Evolutionary conservation across 2,113 vertebrate species (phyloP).

Genomic region (Recurvirostra avosetta): DNA sequence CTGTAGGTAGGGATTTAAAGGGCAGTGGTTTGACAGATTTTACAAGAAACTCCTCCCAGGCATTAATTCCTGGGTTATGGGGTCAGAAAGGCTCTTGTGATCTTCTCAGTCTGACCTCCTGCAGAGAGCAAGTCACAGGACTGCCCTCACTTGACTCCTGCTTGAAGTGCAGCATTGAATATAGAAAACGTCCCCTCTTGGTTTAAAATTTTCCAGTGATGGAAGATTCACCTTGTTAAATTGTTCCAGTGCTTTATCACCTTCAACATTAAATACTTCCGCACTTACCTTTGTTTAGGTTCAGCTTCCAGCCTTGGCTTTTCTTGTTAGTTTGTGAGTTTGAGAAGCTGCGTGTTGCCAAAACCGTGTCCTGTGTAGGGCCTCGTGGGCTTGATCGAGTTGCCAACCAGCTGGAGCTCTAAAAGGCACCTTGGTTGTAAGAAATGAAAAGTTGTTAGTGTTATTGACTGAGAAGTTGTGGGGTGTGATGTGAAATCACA

Average conservation of each 20-base stretch:
- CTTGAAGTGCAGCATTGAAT: not conserved
- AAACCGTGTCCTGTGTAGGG: not conserved
- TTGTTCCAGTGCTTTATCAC: not conserved
- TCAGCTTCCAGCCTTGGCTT: not conserved
- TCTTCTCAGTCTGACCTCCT: not conserved
- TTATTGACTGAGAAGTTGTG: not conserved
- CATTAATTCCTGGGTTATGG: conserved; percentile 27
- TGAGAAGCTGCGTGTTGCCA: not conserved
- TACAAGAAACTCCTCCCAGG: conserved; percentile 23
- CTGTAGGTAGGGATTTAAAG: conserved; percentile 29
- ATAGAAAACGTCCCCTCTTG: not conserved
- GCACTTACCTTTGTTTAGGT: not conserved
- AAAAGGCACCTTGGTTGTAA: not conserved
- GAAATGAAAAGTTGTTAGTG: not conserved
- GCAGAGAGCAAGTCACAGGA: not conserved
- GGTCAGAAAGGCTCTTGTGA: conserved; percentile 11
- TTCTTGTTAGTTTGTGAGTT: not conserved
- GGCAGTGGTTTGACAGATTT: not conserved
- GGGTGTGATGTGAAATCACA: not conserved
- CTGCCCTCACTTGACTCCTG: conserved; percentile 30
- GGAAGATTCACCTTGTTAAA: not conserved
- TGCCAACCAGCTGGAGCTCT: not conserved
- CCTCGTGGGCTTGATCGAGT: fast-evolving
- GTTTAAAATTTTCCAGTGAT: not conserved
- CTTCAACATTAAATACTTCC: not conserved